These are phyloP conservation scores for Ovibos moschatus DNA, from an alignment of 2,113 vertebrate species.

Conservation along the genomic window DNA sequence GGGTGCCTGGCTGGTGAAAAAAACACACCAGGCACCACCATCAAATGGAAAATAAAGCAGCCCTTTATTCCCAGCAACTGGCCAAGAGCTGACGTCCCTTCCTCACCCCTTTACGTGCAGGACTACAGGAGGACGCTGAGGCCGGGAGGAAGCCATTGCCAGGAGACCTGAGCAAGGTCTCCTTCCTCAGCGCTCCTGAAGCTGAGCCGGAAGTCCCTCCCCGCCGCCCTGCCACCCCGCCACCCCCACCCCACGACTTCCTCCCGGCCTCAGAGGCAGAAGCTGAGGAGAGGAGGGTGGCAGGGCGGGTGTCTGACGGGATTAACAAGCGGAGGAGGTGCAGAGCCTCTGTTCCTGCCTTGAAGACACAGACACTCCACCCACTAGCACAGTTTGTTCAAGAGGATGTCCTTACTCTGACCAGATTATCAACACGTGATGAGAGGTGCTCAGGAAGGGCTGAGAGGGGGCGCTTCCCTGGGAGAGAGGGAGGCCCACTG, in stretches of 20 bases:
- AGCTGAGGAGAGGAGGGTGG: neutral
- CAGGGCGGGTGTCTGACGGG: neutral
- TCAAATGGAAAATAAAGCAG: neutral
- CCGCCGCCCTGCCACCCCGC: neutral
- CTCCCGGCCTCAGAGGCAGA: neutral
- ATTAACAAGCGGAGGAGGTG: neutral
- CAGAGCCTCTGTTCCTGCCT: neutral
- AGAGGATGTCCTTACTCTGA: neutral
- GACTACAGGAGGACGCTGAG: neutral
- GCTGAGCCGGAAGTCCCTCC: neutral
- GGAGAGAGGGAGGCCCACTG: neutral
- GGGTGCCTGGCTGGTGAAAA: neutral
- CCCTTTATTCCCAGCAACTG: neutral
- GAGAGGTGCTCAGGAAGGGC: neutral
- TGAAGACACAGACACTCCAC: neutral
- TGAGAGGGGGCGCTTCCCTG: neutral
- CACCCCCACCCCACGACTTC: neutral
- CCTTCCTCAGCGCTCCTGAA: neutral
- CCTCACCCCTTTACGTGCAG: too few relatives aligned
- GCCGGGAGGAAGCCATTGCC: neutral
- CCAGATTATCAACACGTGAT: neutral
- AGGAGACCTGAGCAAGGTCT: too few relatives aligned
- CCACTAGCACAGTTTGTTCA: neutral
- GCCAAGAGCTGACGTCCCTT: neutral
- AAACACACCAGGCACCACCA: neutral